phyloP scores from a whole-genome alignment of 2,888 invertebrate species.

The Agriopis leucophaearia region DNA sequence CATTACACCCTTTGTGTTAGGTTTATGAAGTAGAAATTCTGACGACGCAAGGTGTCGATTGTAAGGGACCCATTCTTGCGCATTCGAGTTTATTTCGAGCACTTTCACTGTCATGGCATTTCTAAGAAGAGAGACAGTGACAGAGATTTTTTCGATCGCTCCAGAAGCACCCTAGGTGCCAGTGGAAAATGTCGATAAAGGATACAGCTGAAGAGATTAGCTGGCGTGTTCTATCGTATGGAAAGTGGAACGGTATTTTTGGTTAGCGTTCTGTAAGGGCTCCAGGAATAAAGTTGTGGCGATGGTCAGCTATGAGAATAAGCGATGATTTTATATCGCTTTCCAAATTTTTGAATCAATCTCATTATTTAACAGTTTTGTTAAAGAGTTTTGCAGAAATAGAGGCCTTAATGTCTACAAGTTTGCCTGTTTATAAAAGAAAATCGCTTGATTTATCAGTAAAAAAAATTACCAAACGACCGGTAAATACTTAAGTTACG shows the following conservation, averaged over 20 bases:
- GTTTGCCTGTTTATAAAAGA: too few relatives aligned
- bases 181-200: slow-evolving; percentile 14
- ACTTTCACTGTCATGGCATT: neutral
- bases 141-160: neutral
- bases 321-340: neutral
- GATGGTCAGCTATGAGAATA: neutral
- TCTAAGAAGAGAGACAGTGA: neutral
- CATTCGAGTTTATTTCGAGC: neutral
- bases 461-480: too few relatives aligned
- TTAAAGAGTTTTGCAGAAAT: too few relatives aligned
- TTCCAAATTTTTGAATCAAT: too few relatives aligned
- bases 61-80: neutral
- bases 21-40: slow-evolving; percentile 52
- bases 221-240: slow-evolving; percentile 3
- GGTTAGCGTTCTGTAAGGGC: neutral
- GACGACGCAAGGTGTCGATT: slow-evolving; percentile 31
- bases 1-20: slow-evolving; percentile 43
- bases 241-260: slow-evolving; percentile 7
- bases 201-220: slow-evolving; percentile 21
- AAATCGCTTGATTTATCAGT: too few relatives aligned
- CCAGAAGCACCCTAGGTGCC: neutral
- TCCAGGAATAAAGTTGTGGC: neutral
- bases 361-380: too few relatives aligned
- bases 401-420: too few relatives aligned
- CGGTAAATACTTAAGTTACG: too few relatives aligned